Conservation (phyloP, 2,888 invertebrate species). For the Nomada flava region DNA sequence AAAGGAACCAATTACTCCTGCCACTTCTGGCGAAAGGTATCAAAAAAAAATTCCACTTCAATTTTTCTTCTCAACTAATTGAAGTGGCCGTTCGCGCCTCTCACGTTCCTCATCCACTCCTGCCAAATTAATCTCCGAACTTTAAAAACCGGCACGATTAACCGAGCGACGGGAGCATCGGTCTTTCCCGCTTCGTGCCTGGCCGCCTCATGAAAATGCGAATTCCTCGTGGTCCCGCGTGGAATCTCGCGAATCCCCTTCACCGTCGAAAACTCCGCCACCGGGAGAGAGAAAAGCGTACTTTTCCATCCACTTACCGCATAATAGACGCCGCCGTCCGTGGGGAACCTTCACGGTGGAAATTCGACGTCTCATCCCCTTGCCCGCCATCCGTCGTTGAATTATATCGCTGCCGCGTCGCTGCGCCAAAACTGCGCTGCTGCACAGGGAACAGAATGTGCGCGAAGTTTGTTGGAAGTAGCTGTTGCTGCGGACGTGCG, state of each 20-base stretch:
- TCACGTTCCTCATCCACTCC: slow-evolving; percentile 39
- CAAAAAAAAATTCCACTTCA: too few relatives aligned
- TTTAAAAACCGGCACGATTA: slow-evolving; percentile 59
- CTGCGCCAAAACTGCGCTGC: slow-evolving; percentile 10
- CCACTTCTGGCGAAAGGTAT: too few relatives aligned
- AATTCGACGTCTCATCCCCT: not conserved
- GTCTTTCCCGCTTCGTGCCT: slow-evolving; percentile 21
- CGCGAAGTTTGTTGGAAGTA: not conserved
- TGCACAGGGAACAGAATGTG: slow-evolving; percentile 31
- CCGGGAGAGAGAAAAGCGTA: not conserved
- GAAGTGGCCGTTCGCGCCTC: slow-evolving; percentile 52
- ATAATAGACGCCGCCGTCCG: slow-evolving; percentile 8
- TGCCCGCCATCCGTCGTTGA: not conserved
- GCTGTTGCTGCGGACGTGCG: not conserved
- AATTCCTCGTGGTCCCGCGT: slow-evolving; percentile 23
- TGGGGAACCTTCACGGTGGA: not conserved
- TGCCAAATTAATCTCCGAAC: slow-evolving; percentile 59
- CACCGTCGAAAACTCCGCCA: not conserved
- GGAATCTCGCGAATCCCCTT: slow-evolving; percentile 13
- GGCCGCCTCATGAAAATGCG: slow-evolving; percentile 38
- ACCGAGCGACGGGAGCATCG: slow-evolving; percentile 44
- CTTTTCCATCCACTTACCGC: slow-evolving; percentile 19
- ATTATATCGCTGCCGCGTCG: slow-evolving; percentile 3
- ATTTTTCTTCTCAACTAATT: slow-evolving; percentile 51
- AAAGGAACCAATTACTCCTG: not conserved